phyloP scores from a whole-genome alignment of 2,113 vertebrate genomes.

The Falco punctatus region DNA sequence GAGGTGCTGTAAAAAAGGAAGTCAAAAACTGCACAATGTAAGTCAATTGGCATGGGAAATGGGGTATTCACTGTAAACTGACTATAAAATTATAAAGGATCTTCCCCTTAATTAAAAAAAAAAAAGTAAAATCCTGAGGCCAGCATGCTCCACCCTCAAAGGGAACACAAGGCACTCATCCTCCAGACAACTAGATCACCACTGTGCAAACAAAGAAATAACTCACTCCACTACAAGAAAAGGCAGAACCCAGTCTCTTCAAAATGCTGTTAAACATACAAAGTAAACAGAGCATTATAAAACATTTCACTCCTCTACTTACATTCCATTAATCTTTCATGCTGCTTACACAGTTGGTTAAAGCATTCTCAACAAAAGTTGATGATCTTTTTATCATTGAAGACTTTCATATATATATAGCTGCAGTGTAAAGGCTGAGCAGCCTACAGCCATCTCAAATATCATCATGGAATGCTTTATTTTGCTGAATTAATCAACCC shows the following conservation, averaged over 20 bases:
- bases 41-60: background rate
- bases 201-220: background rate
- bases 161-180: background rate
- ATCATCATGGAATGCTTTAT: background rate
- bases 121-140: background rate
- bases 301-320: constrained; percentile 15
- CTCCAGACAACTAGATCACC: background rate
- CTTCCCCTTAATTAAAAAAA: background rate
- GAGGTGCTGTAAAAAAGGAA: background rate
- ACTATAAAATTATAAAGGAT: background rate
- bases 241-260: background rate
- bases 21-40: background rate
- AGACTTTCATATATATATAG: background rate
- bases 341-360: background rate
- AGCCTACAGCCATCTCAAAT: background rate
- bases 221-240: background rate
- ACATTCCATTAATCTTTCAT: constrained; percentile 44
- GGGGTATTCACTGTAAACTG: background rate
- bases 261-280: background rate
- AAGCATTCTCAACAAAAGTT: background rate
- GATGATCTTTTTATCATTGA: constrained; percentile 1
- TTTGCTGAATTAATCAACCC: background rate
- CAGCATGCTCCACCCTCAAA: background rate
- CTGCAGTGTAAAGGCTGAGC: background rate
- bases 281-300: constrained; percentile 20